These are phyloP conservation scores for Heptranchias perlo DNA, from an alignment of 2,113 vertebrate species.

Conservation along the genomic window DNA sequence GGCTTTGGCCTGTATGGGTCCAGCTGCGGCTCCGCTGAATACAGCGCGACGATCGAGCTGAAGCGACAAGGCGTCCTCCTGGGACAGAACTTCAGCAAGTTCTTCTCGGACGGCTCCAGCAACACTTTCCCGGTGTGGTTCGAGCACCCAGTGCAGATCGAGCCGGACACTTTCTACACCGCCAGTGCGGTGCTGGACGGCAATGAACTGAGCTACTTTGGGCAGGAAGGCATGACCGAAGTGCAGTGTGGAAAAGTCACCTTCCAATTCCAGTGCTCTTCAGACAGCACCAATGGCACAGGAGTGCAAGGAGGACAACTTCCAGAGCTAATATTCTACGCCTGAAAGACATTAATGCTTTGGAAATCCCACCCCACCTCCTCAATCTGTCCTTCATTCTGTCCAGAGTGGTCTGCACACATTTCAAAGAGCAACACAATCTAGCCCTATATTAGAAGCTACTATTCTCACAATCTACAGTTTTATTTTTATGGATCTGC, in stretches of 20 bases:
- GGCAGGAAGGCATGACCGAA: conserved; percentile 96
- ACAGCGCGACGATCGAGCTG: conserved; percentile 92
- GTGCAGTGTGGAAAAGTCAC: conserved; percentile 96
- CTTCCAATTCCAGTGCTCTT: conserved; percentile 96
- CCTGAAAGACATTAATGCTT: conserved; percentile 55
- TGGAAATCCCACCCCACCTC: neutral
- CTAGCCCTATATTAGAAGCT: neutral
- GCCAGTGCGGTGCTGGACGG: conserved; percentile 91
- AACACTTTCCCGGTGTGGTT: conserved; percentile 96
- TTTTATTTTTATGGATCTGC: neutral
- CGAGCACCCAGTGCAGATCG: conserved; percentile 91
- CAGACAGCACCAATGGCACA: conserved; percentile 94
- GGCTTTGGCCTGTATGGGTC: conserved; percentile 94
- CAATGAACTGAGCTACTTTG: conserved; percentile 92
- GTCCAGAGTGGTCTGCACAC: neutral
- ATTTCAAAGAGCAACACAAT: neutral
- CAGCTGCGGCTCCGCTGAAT: conserved; percentile 91
- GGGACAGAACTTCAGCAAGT: conserved; percentile 91
- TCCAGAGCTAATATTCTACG: conserved; percentile 94
- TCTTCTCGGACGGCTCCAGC: conserved; percentile 94
- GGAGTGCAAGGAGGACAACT: conserved; percentile 96
- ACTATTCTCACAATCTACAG: neutral
- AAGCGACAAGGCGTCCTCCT: conserved; percentile 88
- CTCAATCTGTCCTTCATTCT: neutral
- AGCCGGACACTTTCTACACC: conserved; percentile 94